Evolutionary conservation across 2,888 invertebrate species (phyloP), one percentile per base, ranked within the genome.

Genomic region (Microctonus brassicae): DNA sequence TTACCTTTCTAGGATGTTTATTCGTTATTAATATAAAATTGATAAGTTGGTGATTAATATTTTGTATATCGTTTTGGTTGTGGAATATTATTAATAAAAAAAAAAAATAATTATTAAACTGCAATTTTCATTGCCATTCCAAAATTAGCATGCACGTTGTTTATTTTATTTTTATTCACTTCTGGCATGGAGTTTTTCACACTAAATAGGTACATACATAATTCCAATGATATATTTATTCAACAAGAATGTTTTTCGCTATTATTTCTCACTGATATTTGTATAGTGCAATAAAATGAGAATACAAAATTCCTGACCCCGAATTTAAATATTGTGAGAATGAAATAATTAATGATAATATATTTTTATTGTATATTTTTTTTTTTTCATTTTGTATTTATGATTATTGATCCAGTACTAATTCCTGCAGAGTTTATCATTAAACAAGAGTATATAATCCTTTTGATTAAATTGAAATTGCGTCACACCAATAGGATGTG

Each of bases 401-500:
- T 33, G 13, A 29, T 13, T 39, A n/a, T 57, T 57, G 34, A 20
- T 26, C 57, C 29, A 66, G 53, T 52, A 64, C 64, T 66, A 66
- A 66, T 66, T 58, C 33, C 58, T 58, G 17, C 58, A n/a, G 26
- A 17, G 34, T 58, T 33, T 22, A 47, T 63, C 52, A 47, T 42
- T 26, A 36, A 13, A 62, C 58, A 58, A 33, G n/a, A 58, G 17
- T 33, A 47, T 26, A 47, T 29, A 20, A 47, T 42, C 24, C 52
- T 47, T 52, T 13, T 29, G 26, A 64, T 64, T 33, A 2, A 63
- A 26, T 55, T 66, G 57, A 36, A 24, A 39, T n/a, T 13, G 17
- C 17, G 17, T n/a, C 58, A 66, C 36, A 47, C 42, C 63, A 42
- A 26, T 71, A 71, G 71, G 66, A 66, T 61, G 71, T 71, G 71